Evolutionary conservation across 2,888 invertebrate genomes (phyloP), one percentile per base, ranked within the genome.

Genomic region (Hermodice carunculata): DNA sequence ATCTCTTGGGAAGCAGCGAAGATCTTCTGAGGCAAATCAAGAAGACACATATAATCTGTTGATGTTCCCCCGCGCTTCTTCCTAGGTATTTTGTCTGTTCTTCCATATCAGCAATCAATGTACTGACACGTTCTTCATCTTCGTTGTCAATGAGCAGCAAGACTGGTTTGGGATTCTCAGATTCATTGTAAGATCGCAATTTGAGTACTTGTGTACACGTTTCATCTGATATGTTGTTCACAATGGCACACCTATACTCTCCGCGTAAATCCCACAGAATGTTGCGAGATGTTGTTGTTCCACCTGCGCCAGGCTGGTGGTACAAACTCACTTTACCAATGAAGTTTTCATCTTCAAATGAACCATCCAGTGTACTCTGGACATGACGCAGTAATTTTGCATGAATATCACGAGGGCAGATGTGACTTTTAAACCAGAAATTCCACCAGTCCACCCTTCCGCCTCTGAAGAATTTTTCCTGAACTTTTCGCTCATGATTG

Each of bases 291-390:
- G 74, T 66, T 4, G 79, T 80, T 0, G 76, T 76, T 24, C 76
- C 79, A 1, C 79, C 79, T 11, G 79, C 76, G 2, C 78, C 78
- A 22, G 78, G 77, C 49, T 80, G 78, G 52, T 80, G 78, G 42
- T 65, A 64, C 19, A 80, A 54, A 19, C 54, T 61, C 8, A 78
- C 70, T 5, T 64, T 54, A 19, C 61, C 70, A 19, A 78, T 71
- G 43, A 61, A 65, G 17, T 60, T 56, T 17, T 71, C 72, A 28
- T 74, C 67, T 19, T 70, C 61, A 1, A 49, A n/a, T 19, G 40
- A 22, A 4, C 29, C 57, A 24, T 26, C 26, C 29, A 62, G 34
- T 19, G 37, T 37, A 24, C 22, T 17, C 6, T 14, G 22, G 6
- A 62, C 56, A n/a, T 29, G 19, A 19, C 17, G 14, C 6, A 31